Evolutionary conservation across 2,888 invertebrate species (phyloP).

Genomic region (Drosophila affinis): DNA sequence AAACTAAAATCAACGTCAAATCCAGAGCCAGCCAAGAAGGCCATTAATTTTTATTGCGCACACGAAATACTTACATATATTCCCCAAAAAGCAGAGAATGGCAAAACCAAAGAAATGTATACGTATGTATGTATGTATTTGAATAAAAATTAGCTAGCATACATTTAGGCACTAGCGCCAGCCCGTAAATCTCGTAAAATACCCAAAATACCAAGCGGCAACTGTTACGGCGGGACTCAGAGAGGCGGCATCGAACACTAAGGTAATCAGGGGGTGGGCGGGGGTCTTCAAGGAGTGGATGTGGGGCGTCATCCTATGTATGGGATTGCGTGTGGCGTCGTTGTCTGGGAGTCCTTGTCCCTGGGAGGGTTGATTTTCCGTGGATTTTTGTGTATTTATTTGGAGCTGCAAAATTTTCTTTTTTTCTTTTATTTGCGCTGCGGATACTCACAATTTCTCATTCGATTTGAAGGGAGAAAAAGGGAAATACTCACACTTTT

Average conservation of each 20-base stretch:
- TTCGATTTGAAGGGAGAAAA: neutral
- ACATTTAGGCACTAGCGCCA: conserved; percentile 68
- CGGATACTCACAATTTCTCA: neutral
- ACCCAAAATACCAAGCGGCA: conserved; percentile 65
- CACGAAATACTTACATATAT: conserved; percentile 50
- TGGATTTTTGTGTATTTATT: conserved; percentile 22
- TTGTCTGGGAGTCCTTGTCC: conserved; percentile 31
- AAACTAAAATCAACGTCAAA: conserved; percentile 78
- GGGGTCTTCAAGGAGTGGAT: conserved; percentile 7
- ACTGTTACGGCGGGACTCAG: conserved; percentile 67
- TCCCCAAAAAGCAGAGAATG: conserved; percentile 15
- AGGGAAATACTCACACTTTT: no score
- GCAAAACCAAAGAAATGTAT: conserved; percentile 23
- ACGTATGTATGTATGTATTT: conserved; percentile 53
- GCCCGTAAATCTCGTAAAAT: conserved; percentile 62
- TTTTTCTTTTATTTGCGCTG: neutral
- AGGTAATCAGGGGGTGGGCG: conserved; percentile 72
- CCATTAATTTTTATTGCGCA: conserved; percentile 61
- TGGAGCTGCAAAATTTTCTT: conserved; percentile 3
- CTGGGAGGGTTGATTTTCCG: conserved; percentile 46
- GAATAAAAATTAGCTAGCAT: conserved; percentile 79
- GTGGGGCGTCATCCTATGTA: conserved; percentile 7
- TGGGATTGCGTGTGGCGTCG: conserved; percentile 57
- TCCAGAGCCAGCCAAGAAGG: conserved; percentile 46
- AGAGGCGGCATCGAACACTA: conserved; percentile 39